Evolutionary conservation across 2,113 vertebrate genomes (phyloP), one percentile per base, ranked within the genome.

Genomic region (Oceanites oceanicus): DNA sequence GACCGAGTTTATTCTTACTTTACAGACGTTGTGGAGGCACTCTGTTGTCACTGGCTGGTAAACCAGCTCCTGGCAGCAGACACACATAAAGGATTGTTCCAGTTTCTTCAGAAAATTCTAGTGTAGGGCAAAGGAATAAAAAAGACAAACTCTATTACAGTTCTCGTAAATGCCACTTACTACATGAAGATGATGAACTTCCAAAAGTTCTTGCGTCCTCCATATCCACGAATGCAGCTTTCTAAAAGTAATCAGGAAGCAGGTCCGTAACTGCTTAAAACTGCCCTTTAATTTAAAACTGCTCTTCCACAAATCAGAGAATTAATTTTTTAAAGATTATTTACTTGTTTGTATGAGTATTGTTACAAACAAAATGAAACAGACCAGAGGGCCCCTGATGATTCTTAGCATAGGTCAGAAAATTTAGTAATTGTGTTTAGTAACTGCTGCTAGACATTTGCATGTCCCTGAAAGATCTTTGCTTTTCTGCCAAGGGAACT

Each of bases 21-120:
- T 99, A 98, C 99, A 99, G 94, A 99, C 99, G 16, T 99, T 99
- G 98, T 99, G 99, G 84, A 99, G 98, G 98, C 99, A 99, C 97
- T 98, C 96, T 55, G 99, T 99, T 98, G 99, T 99, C 97, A 99
- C 97, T 65, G 99, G 99, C 96, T 99, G 99, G 97, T 98, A 99
- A 95, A 99, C 99, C 94, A 99, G 97, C 95, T 99, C 99, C 98
- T 99, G 99, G 98, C 99, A 99, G 98, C 99, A 99, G 85, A 99
- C 99, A 82, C 99, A 99, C 99, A 99, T 99, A 96, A 99, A 99
- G 89, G 98, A 99, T 94, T 99, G 99, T 97, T 99, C 99, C 98
- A 99, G 98, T 97, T 99, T 99, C 96, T 99, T 98, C 97, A 99
- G 98, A 98, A 99, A 99, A 98, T 99, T 99, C 99, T 99, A 96